Conservation (phyloP, 2,797 vertebrate genomes). For the Pelodytes ibericus region DNA sequence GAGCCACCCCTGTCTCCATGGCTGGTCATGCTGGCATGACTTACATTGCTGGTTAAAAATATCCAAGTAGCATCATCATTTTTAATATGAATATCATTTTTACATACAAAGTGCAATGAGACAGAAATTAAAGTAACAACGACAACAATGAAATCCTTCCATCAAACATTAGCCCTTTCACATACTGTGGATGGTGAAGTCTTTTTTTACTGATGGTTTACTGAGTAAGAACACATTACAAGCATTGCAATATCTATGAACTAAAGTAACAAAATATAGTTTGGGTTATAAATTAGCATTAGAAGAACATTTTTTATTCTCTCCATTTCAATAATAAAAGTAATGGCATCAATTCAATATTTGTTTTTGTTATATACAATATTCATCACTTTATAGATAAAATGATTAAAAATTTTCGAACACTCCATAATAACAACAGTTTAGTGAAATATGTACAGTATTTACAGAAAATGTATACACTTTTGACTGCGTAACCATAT, state of each 20-base stretch:
- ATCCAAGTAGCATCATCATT: no score
- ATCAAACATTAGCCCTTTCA: background rate
- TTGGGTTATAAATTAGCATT: conserved; percentile 56
- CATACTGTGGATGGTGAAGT: background rate
- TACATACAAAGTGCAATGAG: conserved; percentile 3
- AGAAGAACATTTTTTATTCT: conserved; percentile 55
- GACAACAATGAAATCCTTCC: background rate
- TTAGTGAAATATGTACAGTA: conserved; percentile 70
- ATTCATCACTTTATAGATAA: conserved; percentile 58
- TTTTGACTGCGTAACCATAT: conserved; percentile 29
- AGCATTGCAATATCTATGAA: conserved; percentile 9
- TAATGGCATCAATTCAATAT: conserved; percentile 55
- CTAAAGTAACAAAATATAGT: conserved; percentile 37
- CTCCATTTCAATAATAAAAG: conserved; percentile 61
- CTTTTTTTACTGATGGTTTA: conserved; percentile 6
- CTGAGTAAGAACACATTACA: conserved; percentile 35
- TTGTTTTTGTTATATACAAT: conserved; percentile 64
- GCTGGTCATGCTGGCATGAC: no score
- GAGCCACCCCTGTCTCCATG: no score
- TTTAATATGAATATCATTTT: no score
- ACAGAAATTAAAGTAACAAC: conserved; percentile 1
- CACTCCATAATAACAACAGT: conserved; percentile 61
- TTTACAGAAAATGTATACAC: conserved; percentile 69
- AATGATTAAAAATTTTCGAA: conserved; percentile 61
- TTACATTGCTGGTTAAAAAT: no score